These are phyloP conservation scores for Polydrusus pterygomalis DNA, from an alignment of 2,888 invertebrate genomes.

Conservation along the genomic window DNA sequence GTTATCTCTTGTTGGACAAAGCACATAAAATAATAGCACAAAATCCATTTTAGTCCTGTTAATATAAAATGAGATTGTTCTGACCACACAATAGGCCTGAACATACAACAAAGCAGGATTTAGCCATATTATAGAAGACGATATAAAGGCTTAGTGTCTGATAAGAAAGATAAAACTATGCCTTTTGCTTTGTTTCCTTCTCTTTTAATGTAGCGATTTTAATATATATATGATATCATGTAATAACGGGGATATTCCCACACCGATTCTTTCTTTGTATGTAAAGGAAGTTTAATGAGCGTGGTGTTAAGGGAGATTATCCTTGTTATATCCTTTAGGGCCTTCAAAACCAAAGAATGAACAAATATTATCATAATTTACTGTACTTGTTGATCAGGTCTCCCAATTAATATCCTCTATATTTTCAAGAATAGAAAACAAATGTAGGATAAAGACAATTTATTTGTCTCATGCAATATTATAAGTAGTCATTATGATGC, in stretches of 20 bases:
- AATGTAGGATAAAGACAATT: too few relatives aligned
- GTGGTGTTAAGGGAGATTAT: too few relatives aligned
- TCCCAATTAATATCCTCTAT: too few relatives aligned
- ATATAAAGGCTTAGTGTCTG: conserved; percentile 10
- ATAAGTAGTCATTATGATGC: too few relatives aligned
- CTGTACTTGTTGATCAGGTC: too few relatives aligned
- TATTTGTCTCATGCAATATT: too few relatives aligned
- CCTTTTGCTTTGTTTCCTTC: conserved; percentile 22
- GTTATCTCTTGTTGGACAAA: conserved; percentile 17
- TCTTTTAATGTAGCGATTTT: conserved; percentile 12
- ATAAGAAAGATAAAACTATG: conserved; percentile 22
- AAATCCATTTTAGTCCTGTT: conserved; percentile 17
- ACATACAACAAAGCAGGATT: conserved; percentile 19
- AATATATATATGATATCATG: conserved; percentile 19
- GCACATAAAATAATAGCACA: conserved; percentile 11
- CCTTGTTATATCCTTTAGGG: too few relatives aligned
- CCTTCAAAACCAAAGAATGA: too few relatives aligned
- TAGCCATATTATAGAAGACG: conserved; percentile 20
- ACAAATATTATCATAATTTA: too few relatives aligned
- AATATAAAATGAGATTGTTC: conserved; percentile 22
- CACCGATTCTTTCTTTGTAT: not conserved
- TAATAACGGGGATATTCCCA: not conserved
- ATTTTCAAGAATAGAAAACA: too few relatives aligned
- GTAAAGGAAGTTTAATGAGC: too few relatives aligned
- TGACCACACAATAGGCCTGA: conserved; percentile 24